phyloP scores from a whole-genome alignment of 2,113 vertebrate genomes.

The Chloroceryle aenea region DNA sequence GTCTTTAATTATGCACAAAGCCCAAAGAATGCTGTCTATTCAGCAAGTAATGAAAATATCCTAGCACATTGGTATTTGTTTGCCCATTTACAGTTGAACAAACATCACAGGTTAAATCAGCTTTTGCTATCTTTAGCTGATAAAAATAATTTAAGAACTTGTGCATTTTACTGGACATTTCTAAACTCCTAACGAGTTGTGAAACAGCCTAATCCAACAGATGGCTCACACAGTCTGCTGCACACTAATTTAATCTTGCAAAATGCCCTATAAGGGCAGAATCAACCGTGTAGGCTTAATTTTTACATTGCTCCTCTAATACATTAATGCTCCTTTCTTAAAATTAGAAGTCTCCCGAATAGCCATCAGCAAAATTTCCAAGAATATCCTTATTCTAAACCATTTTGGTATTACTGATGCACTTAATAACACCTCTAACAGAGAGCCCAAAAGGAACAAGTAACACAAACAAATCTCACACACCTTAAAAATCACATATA shows the following conservation, averaged over 20 bases:
- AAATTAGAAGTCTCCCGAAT: not conserved
- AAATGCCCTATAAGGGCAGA: not conserved
- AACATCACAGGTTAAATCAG: not conserved
- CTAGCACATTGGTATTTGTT: not conserved
- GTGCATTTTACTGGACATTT: not conserved
- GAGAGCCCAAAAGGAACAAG: not conserved
- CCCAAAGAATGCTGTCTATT: not conserved
- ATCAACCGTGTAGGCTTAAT: not conserved
- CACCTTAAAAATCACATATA: not conserved
- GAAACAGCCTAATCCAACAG: not conserved
- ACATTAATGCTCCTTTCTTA: not conserved
- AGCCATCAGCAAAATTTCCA: not conserved
- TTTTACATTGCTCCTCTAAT: not conserved
- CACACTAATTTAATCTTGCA: not conserved
- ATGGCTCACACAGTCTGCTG: not conserved
- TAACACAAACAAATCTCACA: not conserved
- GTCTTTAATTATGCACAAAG: not conserved
- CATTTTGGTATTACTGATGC: not conserved
- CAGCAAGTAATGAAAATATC: not conserved
- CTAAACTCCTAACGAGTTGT: not conserved
- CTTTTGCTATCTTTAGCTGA: not conserved
- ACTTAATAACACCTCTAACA: not conserved
- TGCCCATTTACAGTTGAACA: not conserved
- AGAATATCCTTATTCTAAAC: not conserved
- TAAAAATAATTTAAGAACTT: not conserved